phyloP scores from a whole-genome alignment of 1,140 invertebrate genomes.

The Drosophila tristis region DNA sequence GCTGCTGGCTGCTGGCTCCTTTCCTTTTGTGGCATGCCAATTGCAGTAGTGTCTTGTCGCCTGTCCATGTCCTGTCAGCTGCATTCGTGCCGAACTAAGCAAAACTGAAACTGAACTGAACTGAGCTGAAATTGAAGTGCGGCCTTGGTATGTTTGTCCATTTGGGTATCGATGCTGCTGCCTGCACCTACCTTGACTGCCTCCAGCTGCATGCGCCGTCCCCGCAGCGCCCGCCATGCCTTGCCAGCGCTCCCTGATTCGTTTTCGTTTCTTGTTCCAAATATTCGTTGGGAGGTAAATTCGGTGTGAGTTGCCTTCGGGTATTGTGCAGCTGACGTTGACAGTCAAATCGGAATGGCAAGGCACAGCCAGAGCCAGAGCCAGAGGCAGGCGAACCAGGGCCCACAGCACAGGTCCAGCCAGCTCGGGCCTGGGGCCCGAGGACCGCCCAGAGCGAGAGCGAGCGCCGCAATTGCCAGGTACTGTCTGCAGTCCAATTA shows the following conservation, averaged over 20 bases:
- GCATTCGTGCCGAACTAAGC: conserved; percentile 68
- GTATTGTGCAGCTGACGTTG: conserved; percentile 24
- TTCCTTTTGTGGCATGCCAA: conserved; percentile 38
- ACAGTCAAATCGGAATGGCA: conserved; percentile 22
- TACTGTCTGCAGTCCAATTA: conserved; percentile 43
- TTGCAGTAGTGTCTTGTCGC: conserved; percentile 44
- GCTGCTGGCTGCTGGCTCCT: too few species aligned
- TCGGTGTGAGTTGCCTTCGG: neutral
- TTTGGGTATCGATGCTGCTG: conserved; percentile 31
- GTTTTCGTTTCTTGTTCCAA: neutral
- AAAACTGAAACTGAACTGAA: conserved; percentile 57
- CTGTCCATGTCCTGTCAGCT: conserved; percentile 55
- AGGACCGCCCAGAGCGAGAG: neutral
- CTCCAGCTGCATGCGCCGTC: neutral
- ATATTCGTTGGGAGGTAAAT: conserved; percentile 8
- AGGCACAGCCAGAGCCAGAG: neutral
- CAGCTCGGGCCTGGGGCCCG: too few species aligned
- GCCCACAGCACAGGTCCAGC: neutral
- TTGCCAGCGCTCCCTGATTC: neutral
- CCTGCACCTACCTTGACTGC: neutral
- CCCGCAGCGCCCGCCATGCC: too few species aligned
- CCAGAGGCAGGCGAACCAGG: neutral
- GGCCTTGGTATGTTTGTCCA: conserved; percentile 49
- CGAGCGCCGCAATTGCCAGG: conserved; percentile 1
- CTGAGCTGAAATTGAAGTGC: conserved; percentile 58